These are phyloP conservation scores for Apamea monoglypha DNA, from an alignment of 2,888 invertebrate species.

Conservation along the genomic window DNA sequence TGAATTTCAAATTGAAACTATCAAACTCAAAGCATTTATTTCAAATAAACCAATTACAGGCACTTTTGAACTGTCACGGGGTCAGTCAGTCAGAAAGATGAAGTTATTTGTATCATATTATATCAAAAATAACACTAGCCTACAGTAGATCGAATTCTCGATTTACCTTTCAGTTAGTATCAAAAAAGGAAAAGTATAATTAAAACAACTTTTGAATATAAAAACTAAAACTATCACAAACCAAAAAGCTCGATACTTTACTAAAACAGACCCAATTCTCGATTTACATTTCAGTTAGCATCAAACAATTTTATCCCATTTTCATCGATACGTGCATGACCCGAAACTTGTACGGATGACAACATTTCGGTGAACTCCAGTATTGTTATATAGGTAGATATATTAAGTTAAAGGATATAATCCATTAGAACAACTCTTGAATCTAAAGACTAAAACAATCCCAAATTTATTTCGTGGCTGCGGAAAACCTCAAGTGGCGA, in stretches of 20 bases:
- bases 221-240: not conserved
- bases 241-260: not conserved
- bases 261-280: not conserved
- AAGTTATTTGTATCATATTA: too few relatives aligned
- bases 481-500: not conserved
- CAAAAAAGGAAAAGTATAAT: not conserved
- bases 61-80: too few relatives aligned
- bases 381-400: not conserved
- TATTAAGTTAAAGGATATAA: not conserved
- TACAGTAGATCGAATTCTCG: not conserved
- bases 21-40: too few relatives aligned
- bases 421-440: not conserved
- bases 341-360: slow-evolving; percentile 65
- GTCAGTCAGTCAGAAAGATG: too few relatives aligned
- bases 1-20: not conserved
- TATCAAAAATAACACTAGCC: not conserved
- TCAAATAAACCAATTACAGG: too few relatives aligned
- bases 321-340: slow-evolving; percentile 39
- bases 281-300: slow-evolving; percentile 30
- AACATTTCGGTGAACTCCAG: not conserved
- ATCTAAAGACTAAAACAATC: not conserved
- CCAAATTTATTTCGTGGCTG: not conserved
- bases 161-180: slow-evolving; percentile 33
- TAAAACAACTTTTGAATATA: not conserved
- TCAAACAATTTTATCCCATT: slow-evolving; percentile 41